Evolutionary conservation across 1,140 invertebrate species (phyloP), one percentile per base, ranked within the genome.

Genomic region (Acyrthosiphon pisum): DNA sequence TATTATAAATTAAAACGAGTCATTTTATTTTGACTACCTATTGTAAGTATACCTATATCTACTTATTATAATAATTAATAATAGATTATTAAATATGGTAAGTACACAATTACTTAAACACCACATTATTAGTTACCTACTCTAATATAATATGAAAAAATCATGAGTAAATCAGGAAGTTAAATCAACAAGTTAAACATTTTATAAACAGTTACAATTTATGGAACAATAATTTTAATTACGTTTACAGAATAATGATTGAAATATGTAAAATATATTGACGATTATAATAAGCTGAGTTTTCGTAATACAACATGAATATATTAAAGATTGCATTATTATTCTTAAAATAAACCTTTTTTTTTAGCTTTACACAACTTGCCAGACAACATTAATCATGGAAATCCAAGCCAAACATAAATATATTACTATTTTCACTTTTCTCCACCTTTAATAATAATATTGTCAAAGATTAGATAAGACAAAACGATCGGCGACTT

Each of bases 321-420:
- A 50, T 7, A n/a, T 88, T 6, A 50, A 50, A 1, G 8, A 8
- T 89, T 37, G 2, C n/a, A 53, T 6, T 18, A 89, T 88, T 50
- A 89, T 53, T 89, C 87, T 89, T 89, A 89, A 53, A 89, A 89
- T 89, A 37, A 53, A 53, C 53, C 48, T 23, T 44, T n/a, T 48
- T 88, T 53, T 23, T 88, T 20, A 26, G 9, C 35, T 30, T 8
- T 23, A 53, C 26, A 35, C n/a, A 8, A 89, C 48, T 89, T 89
- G 48, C 35, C 48, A 89, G 8, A 35, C n/a, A 37, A 53, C 0
- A 53, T 37, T 53, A 53, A 53, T 50, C 87, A 53, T 53, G 35
- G 87, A 89, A 89, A 89, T 53, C 48, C n/a, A 89, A 89, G 48
- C 48, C 35, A 89, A 89, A 53, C n/a, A 35, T 11, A 88, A 89